Evolutionary conservation across 2,888 invertebrate species (phyloP), one percentile per base, ranked within the genome.

Genomic region (Epinotia nisella): DNA sequence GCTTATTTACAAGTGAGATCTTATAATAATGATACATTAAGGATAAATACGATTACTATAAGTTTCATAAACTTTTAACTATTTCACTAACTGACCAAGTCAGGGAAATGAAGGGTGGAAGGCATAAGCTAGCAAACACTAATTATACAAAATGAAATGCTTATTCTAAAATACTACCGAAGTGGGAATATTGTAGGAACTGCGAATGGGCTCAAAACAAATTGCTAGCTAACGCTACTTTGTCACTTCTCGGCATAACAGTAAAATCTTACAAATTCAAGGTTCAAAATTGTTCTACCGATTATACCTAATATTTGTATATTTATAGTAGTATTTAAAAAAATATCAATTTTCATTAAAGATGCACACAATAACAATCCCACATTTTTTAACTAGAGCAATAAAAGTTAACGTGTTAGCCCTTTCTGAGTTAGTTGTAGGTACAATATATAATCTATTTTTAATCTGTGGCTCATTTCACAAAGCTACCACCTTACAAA

Each of bases 1-100:
- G 79, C 82, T 84, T 90, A 90, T 90, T 86, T 90, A 91, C 88
- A 91, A 89, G 85, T 90, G 91, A 92, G 90, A 91, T 91, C 90
- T 87, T 89, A 88, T 68, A 78, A 78, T 75, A 82, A 78, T 83
- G 77, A 79, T 82, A 59, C 53, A 83, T 78, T 81, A 80, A 78
- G 82, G 80, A 83, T 85, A 87, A 75, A 82, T 84, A 82, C 73
- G 77, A 79, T 77, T 81, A 79, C 82, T 86, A 85, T 77, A 88
- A 88, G 89, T 90, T 90, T 89, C 81, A 85, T 82, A 90, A 90
- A 91, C 88, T 89, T 84, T 83, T 82, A 78, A 83, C 78, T 78
- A 81, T 80, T 81, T 76, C 71, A 76, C 79, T 82, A 83, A 83
- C 83, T 86, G 88, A 90, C 87, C 87, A 87, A 84, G 89, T 88